Percentiles rank a stretch among this genome's conserved stretches.
Conservation (phyloP, 2,797 vertebrate genomes). For the Myotis vivesi region DNA sequence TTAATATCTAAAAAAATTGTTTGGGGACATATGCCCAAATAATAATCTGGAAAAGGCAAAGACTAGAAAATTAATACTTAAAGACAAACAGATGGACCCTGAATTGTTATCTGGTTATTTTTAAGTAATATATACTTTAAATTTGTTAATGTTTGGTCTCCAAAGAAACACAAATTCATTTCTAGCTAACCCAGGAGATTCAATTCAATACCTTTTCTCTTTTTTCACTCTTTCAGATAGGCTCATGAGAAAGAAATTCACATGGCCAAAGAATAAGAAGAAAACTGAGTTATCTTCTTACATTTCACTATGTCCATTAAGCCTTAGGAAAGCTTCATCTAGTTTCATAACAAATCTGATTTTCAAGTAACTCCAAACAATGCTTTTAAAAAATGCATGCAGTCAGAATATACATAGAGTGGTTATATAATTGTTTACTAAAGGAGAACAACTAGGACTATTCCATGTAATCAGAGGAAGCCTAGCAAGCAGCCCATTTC, state of each 20-base stretch:
- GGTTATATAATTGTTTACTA: not conserved
- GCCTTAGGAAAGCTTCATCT: not conserved
- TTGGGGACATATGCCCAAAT: not conserved
- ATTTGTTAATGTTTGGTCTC: constrained; percentile 10
- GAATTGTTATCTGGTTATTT: not conserved
- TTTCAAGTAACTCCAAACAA: constrained; percentile 27
- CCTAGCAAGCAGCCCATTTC: not conserved
- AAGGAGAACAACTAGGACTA: not conserved
- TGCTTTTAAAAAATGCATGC: not conserved
- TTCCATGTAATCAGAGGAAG: not conserved
- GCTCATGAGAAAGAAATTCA: not conserved
- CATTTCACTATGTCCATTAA: not conserved
- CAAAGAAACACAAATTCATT: constrained; percentile 32
- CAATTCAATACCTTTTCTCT: not conserved
- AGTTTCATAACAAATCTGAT: not conserved
- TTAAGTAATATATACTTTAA: not conserved
- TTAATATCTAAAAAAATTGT: constrained; percentile 22
- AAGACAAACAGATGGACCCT: not conserved
- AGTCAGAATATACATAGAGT: not conserved
- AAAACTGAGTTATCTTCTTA: not conserved
- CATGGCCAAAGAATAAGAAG: not conserved
- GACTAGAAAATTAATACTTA: not conserved
- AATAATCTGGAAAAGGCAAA: not conserved
- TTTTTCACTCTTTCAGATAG: constrained; percentile 22
- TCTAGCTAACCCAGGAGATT: constrained; percentile 15